A percentile compares a stretch with the other conserved stretches of the same genome.
Conservation (phyloP, 2,888 invertebrate species). For the Pristionchus arcanus region DNA sequence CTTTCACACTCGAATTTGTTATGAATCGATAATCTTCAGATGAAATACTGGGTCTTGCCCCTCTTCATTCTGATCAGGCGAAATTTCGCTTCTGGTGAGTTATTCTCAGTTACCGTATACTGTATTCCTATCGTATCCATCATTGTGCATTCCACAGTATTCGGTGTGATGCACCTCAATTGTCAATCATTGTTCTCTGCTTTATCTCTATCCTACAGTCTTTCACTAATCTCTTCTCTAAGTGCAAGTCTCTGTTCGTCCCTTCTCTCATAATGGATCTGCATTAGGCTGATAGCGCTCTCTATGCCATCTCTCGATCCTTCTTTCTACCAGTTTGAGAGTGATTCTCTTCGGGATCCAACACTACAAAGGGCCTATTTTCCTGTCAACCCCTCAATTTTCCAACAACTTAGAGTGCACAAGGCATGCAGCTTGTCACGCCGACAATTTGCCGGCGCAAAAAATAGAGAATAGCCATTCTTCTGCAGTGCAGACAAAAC, state of each 20-base stretch:
- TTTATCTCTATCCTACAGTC: neutral
- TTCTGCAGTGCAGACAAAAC: neutral
- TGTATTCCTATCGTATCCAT: neutral
- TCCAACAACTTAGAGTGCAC: neutral
- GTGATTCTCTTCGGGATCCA: neutral
- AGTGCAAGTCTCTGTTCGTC: constrained; percentile 30
- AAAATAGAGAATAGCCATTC: neutral
- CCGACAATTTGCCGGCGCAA: neutral
- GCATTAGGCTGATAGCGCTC: constrained; percentile 23
- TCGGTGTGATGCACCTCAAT: neutral
- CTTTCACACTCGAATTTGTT: neutral
- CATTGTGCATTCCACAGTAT: neutral
- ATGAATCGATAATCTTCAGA: constrained; percentile 38
- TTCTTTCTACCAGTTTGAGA: neutral
- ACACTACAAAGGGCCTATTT: neutral
- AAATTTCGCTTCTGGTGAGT: constrained; percentile 18
- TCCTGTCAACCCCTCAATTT: neutral
- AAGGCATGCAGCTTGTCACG: neutral
- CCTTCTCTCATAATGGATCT: neutral
- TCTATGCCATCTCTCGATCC: constrained; percentile 16
- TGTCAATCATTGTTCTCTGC: neutral
- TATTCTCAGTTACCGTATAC: neutral
- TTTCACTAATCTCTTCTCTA: neutral
- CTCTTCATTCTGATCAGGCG: constrained; percentile 46
- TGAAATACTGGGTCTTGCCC: constrained; percentile 23